These are phyloP conservation scores for Prunella fulvescens DNA, from an alignment of 2,113 vertebrate genomes.

Conservation along the genomic window DNA sequence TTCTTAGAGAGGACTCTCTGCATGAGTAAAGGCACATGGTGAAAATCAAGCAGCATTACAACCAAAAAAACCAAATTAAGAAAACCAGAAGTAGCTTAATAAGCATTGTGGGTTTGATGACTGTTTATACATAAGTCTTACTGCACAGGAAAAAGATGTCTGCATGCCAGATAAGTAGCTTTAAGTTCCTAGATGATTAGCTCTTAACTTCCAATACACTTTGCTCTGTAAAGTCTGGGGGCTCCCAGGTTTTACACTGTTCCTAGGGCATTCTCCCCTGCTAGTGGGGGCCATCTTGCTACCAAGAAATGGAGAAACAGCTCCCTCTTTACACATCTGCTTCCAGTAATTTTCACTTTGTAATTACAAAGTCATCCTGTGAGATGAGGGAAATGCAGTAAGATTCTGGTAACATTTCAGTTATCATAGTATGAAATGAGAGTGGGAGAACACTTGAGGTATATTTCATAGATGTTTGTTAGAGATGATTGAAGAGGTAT, in stretches of 20 bases:
- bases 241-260: background rate
- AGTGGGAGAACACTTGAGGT: background rate
- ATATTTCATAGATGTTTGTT: background rate
- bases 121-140: background rate
- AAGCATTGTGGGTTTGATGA: background rate
- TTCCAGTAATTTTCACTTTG: background rate
- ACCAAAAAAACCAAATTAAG: background rate
- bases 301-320: background rate
- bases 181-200: background rate
- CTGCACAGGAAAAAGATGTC: background rate
- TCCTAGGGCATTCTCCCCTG: background rate
- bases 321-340: background rate
- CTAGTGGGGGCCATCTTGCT: background rate
- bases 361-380: background rate
- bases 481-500: background rate
- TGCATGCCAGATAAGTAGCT: background rate
- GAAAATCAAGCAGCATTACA: background rate
- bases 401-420: background rate
- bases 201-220: background rate
- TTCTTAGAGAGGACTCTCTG: background rate
- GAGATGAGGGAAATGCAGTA: background rate
- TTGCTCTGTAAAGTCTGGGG: background rate
- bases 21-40: background rate
- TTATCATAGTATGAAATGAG: background rate
- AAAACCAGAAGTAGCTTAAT: background rate